A percentile compares a stretch with the other conserved stretches of the same genome.
phyloP scores from a whole-genome alignment of 1,140 invertebrate genomes.

The Stegodyphus mimosarum region DNA sequence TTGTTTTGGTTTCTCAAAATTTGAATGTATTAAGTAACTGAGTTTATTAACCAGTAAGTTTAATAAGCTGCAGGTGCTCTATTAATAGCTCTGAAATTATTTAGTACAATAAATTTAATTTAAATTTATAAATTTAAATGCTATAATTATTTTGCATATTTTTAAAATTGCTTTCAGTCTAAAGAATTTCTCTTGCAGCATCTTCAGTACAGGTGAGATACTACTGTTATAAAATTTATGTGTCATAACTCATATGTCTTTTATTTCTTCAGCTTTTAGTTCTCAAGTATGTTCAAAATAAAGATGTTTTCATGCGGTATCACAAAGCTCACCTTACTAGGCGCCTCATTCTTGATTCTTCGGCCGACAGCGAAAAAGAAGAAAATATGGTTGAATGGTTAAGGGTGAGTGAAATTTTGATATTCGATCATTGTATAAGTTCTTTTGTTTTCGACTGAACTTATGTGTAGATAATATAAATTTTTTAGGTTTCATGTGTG shows the following conservation, averaged over 20 bases:
- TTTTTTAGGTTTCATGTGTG: too few species aligned
- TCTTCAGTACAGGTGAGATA: neutral
- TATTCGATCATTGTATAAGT: neutral
- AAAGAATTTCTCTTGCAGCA: neutral
- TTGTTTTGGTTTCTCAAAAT: too few species aligned
- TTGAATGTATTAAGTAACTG: too few species aligned
- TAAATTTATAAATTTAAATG: too few species aligned
- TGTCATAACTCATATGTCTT: neutral
- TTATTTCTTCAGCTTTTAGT: constrained; percentile 79
- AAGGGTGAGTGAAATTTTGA: constrained; percentile 67
- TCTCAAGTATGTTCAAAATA: constrained; percentile 98
- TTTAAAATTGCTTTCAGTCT: too few species aligned
- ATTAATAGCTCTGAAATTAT: too few species aligned
- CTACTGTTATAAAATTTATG: constrained; percentile 40
- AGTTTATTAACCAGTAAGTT: too few species aligned
- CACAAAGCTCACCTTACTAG: constrained; percentile 98
- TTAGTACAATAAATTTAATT: too few species aligned
- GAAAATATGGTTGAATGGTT: constrained; percentile 99
- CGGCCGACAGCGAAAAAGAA: constrained; percentile 98
- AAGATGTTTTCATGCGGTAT: constrained; percentile 99
- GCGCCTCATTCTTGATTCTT: constrained; percentile 93
- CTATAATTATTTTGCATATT: too few species aligned
- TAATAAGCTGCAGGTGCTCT: too few species aligned
- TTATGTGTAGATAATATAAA: too few species aligned
- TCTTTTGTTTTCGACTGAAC: too few species aligned